phyloP scores from a whole-genome alignment of 2,888 invertebrate genomes.

The Ophion ventricosus region DNA sequence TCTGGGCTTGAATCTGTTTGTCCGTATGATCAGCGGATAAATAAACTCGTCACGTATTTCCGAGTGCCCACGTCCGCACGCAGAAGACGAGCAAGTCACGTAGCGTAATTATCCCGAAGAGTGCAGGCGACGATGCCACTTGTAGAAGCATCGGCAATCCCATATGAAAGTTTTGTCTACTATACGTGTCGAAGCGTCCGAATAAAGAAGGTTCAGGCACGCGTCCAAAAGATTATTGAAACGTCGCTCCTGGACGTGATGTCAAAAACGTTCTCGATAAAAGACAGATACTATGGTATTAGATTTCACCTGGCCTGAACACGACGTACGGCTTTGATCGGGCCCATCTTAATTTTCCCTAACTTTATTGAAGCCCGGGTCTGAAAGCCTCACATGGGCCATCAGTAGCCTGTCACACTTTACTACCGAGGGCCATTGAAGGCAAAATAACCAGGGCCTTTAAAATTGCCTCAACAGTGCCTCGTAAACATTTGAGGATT shows the following conservation, averaged over 20 bases:
- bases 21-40: conserved; percentile 5
- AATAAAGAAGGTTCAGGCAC: conserved; percentile 57
- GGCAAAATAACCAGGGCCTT: too few relatives aligned
- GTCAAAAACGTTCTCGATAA: not conserved
- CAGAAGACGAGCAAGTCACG: conserved; percentile 53
- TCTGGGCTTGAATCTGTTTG: conserved; percentile 11
- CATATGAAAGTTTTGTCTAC: conserved; percentile 42
- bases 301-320: not conserved
- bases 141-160: conserved; percentile 46
- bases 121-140: conserved; percentile 51
- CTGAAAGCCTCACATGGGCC: too few relatives aligned
- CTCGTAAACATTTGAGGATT: too few relatives aligned
- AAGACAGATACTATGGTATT: not conserved
- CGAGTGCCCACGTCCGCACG: conserved; percentile 28
- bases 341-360: too few relatives aligned
- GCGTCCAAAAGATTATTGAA: conserved; percentile 30
- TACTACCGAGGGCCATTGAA: too few relatives aligned
- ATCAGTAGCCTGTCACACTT: too few relatives aligned
- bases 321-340: too few relatives aligned
- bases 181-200: conserved; percentile 38
- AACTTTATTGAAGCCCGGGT: too few relatives aligned
- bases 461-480: too few relatives aligned
- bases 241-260: not conserved
- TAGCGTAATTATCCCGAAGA: conserved; percentile 46
- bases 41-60: conserved; percentile 55